Base-by-base conservation (phyloP, 2,888 invertebrate genomes). In the Drosophila fulvimacula region DNA sequence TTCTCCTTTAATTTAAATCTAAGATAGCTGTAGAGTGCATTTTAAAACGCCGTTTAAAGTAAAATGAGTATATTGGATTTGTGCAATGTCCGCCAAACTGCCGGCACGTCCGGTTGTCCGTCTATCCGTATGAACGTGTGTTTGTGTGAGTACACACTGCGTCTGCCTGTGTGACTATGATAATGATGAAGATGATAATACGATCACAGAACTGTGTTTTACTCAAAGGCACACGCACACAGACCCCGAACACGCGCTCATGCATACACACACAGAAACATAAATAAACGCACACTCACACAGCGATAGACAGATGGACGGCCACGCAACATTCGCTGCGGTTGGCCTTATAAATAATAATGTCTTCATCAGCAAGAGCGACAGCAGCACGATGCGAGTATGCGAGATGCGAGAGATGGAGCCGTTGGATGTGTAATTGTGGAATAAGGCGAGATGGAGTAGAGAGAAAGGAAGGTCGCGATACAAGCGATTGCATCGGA, bases 331-430 rank as follows among this genome's bases (percentile, higher is more conserved):
- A 68, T 72, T 69, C 76, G 68, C 72, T 79, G 75, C 69, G 82
- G 76, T 81, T 81, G 76, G 81, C 82, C 74, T 77, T 79, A 82
- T 82, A 81, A 81, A 82, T 76, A 80, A 71, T 74, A 80, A 74
- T 86, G 78, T 76, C 79, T 83, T 86, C 76, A 76, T 71, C 80
- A 80, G 73, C 76, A 72, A 69, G 53, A 72, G 66, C 71, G 56
- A 55, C 68, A 68, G 71, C 72, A 57, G 34, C 63, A 69, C 21
- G 59, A 69, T 52, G 51, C 59, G 32, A 30, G 27, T 2, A 24
- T 24, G 24, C 3, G 24, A 48, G 30, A 46, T 48, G 51, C 44
- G 32, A 19, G 19, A 49, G 34, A 39, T 56, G 61, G 51, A 41
- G 48, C 48, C 15, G 49, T 52, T 51, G 58, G 38, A 48, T 42